phyloP scores from a whole-genome alignment of 30 jellyfish, hydroid and myxozoan genomes.

The Mastigias papua region DNA sequence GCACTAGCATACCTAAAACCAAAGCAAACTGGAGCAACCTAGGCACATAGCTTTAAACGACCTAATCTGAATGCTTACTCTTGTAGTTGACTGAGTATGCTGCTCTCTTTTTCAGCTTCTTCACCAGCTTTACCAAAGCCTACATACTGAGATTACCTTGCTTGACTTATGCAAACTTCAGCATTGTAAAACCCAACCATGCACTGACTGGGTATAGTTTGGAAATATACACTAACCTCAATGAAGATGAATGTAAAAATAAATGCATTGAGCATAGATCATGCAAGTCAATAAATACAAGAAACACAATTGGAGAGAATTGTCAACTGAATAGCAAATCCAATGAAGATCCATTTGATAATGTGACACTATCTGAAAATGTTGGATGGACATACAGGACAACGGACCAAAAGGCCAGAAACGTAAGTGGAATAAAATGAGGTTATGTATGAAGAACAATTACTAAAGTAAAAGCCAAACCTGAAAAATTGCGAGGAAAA shows the following conservation, averaged over 20 bases:
- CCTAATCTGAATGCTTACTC: too few species aligned
- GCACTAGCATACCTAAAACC: too few species aligned
- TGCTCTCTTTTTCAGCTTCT: not conserved
- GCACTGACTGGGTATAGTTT: not conserved
- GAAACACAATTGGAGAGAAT: not conserved
- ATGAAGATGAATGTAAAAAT: conserved; percentile 16
- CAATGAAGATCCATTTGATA: conserved; percentile 1
- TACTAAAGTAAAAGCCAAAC: not conserved
- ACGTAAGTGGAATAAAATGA: not conserved
- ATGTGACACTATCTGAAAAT: not conserved
- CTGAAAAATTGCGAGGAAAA: not conserved
- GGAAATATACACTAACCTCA: not conserved
- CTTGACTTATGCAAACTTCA: conserved; percentile 24
- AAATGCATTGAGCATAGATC: conserved; percentile 1
- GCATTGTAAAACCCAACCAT: not conserved
- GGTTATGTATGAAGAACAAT: not conserved
- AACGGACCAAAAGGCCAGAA: conserved; percentile 1
- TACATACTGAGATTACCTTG: conserved; percentile 28
- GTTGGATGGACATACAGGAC: conserved; percentile 39
- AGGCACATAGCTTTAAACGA: too few species aligned
- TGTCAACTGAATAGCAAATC: conserved; percentile 30
- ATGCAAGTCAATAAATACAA: conserved; percentile 33
- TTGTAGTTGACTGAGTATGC: too few species aligned
- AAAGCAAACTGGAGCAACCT: too few species aligned
- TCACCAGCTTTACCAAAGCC: not conserved